phyloP scores from a whole-genome alignment of 2,888 invertebrate species.

The Pheosia tremula region DNA sequence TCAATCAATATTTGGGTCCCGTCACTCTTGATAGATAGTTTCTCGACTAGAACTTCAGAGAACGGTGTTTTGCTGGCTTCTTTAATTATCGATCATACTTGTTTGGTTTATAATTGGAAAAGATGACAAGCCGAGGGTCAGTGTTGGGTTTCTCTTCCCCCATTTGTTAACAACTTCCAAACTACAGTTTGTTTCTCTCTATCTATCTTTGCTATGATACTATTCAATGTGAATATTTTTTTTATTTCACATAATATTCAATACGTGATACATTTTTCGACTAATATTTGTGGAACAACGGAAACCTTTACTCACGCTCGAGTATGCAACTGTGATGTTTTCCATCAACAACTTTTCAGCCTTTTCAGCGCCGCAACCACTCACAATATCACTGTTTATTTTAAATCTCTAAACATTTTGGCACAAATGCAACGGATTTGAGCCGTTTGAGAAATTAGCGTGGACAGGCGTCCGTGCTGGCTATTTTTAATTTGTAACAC shows the following conservation, averaged over 20 bases:
- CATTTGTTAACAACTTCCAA: too few species aligned
- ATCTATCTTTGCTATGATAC: too few species aligned
- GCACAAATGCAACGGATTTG: constrained; percentile 33
- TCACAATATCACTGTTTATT: constrained; percentile 45
- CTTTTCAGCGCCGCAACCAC: constrained; percentile 27
- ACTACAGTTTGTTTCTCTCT: too few species aligned
- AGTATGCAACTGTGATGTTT: neutral
- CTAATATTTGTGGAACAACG: neutral
- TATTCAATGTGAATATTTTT: too few species aligned
- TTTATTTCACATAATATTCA: neutral
- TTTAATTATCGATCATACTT: too few species aligned
- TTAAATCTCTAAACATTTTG: constrained; percentile 45
- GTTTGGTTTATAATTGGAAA: too few species aligned
- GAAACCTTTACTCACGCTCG: neutral
- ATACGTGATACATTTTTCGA: neutral
- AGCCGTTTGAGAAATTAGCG: constrained; percentile 29
- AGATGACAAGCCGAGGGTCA: too few species aligned
- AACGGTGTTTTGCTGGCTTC: too few species aligned
- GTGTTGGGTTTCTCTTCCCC: too few species aligned
- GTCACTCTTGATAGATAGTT: too few species aligned
- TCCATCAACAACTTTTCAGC: neutral
- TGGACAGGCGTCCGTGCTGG: constrained; percentile 15
- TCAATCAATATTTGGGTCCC: too few species aligned
- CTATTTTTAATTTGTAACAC: constrained; percentile 19
- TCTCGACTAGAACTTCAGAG: too few species aligned